Conservation (phyloP, 2,888 invertebrate genomes). For the Taenaris catops region DNA sequence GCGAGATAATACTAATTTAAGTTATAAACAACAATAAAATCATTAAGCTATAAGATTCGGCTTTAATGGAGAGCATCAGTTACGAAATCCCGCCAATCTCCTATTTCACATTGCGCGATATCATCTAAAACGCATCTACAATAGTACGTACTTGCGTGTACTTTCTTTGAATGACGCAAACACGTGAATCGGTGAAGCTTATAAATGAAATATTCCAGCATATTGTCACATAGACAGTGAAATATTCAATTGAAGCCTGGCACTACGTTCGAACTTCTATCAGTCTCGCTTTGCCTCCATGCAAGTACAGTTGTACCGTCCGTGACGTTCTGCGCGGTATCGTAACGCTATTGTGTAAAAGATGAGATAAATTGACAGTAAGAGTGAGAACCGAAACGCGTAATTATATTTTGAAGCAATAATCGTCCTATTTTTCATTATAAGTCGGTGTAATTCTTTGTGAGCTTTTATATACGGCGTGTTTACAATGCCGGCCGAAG, state of each 20-base stretch:
- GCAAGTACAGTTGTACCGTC: constrained; percentile 5
- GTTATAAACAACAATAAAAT: too few species aligned
- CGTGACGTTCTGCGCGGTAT: constrained; percentile 1
- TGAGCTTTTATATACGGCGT: constrained; percentile 1
- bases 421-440: background rate
- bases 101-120: too few species aligned
- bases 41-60: too few species aligned
- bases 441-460: background rate
- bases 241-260: constrained; percentile 7
- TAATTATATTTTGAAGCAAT: background rate
- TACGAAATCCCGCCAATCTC: too few species aligned
- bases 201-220: constrained; percentile 15
- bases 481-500: constrained; percentile 54
- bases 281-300: constrained; percentile 14
- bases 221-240: constrained; percentile 11
- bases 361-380: constrained; percentile 5
- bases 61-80: too few species aligned
- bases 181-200: constrained; percentile 17
- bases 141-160: constrained; percentile 9
- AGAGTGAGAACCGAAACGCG: constrained; percentile 3
- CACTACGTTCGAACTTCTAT: background rate
- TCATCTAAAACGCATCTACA: too few species aligned
- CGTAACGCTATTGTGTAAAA: constrained; percentile 5
- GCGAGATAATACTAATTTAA: too few species aligned
- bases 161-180: constrained; percentile 20